A percentile compares a stretch with the other conserved stretches of the same genome.
Conservation (phyloP, 2,888 invertebrate genomes). For the Cosmorhoe ocellata region DNA sequence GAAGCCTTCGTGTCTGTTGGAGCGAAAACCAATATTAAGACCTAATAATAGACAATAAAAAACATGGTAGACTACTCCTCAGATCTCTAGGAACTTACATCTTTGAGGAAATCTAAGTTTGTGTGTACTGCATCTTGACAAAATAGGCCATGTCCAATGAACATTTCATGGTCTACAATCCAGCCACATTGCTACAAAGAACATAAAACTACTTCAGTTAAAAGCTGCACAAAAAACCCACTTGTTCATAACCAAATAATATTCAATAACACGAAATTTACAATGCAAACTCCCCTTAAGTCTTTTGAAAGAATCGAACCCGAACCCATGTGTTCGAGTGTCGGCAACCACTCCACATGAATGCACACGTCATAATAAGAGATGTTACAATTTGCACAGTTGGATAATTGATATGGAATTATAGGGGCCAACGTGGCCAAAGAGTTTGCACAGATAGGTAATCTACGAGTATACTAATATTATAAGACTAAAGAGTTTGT, state of each 20-base stretch:
- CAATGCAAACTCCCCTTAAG: slow-evolving; percentile 55
- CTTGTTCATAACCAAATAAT: slow-evolving; percentile 32
- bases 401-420: slow-evolving; percentile 67
- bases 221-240: slow-evolving; percentile 19
- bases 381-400: slow-evolving; percentile 56
- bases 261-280: slow-evolving; percentile 36
- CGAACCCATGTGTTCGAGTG: slow-evolving; percentile 74
- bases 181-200: slow-evolving; percentile 16
- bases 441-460: slow-evolving; percentile 15
- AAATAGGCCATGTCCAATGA: too few relatives aligned
- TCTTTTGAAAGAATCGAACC: slow-evolving; percentile 73
- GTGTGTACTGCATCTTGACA: too few relatives aligned
- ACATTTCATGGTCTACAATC: too few relatives aligned
- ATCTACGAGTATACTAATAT: too few relatives aligned
- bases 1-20: not conserved
- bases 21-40: not conserved
- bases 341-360: slow-evolving; percentile 52
- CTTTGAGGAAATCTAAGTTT: too few relatives aligned
- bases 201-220: slow-evolving; percentile 7
- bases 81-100: too few relatives aligned
- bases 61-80: too few relatives aligned
- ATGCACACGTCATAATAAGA: slow-evolving; percentile 64
- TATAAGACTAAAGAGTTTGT: too few relatives aligned
- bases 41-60: too few relatives aligned
- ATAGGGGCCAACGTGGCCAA: slow-evolving; percentile 55